A percentile compares a stretch with the other conserved stretches of the same genome.
Conservation (phyloP, 53 echinoderm and acorn worm species). For the Luidia sarsii region DNA sequence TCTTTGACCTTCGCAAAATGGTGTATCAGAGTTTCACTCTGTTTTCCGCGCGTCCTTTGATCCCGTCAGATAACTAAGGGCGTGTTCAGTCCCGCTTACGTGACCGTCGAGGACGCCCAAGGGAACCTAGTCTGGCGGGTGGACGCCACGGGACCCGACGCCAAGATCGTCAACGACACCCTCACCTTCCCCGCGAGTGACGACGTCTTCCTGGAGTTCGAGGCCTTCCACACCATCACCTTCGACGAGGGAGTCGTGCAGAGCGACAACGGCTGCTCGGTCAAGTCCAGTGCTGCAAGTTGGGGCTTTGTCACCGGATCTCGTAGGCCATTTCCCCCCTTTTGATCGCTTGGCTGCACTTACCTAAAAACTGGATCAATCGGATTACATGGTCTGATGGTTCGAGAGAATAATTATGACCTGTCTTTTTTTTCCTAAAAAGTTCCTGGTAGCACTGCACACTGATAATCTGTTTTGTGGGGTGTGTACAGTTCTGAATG, state of each 20-base stretch:
- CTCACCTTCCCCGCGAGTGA: neutral
- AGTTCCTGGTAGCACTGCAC: too few species aligned
- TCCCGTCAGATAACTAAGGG: too few species aligned
- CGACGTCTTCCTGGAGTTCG: conserved; percentile 1
- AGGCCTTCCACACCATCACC: neutral
- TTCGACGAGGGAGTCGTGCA: conserved; percentile 20
- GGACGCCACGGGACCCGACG: conserved; percentile 18
- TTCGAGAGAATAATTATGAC: too few species aligned
- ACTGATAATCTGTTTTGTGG: too few species aligned
- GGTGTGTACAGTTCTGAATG: too few species aligned
- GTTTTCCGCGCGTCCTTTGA: too few species aligned
- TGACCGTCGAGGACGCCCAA: neutral
- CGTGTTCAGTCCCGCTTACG: conserved; percentile 9
- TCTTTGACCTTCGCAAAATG: too few species aligned
- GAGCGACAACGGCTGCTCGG: conserved; percentile 14
- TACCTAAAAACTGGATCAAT: too few species aligned
- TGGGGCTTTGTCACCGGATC: conserved; percentile 4
- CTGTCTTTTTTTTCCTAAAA: too few species aligned
- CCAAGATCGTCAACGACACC: neutral
- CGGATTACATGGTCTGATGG: too few species aligned
- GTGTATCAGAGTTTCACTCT: too few species aligned
- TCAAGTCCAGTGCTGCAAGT: neutral
- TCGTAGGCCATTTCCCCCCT: neutral
- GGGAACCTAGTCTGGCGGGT: neutral
- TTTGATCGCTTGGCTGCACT: neutral